phyloP scores from a whole-genome alignment of 2,797 vertebrate species.

The Cuniculus paca region DNA sequence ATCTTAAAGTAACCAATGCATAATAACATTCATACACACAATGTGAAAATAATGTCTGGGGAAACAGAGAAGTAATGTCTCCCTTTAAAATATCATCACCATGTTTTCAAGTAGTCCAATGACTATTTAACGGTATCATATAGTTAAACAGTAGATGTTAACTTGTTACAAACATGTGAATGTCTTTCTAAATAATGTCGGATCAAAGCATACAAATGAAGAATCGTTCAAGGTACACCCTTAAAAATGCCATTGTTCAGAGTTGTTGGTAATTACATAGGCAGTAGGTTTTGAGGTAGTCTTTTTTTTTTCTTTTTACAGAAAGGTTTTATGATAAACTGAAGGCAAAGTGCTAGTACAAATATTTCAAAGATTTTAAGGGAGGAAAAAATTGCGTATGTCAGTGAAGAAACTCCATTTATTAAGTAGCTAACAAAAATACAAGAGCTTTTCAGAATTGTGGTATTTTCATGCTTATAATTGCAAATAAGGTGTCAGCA shows the following conservation, averaged over 20 bases:
- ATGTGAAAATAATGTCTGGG: neutral
- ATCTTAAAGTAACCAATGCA: neutral
- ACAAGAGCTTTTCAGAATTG: conserved; percentile 60
- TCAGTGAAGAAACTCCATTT: conserved; percentile 56
- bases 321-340: conserved; percentile 47
- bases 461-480: conserved; percentile 71
- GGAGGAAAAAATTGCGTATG: neutral
- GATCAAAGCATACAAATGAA: conserved; percentile 9
- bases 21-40: neutral
- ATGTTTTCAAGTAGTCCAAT: conserved; percentile 12
- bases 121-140: neutral
- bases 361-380: conserved; percentile 70
- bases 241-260: conserved; percentile 40
- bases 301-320: neutral
- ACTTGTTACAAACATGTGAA: conserved; percentile 20
- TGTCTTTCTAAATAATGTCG: conserved; percentile 17
- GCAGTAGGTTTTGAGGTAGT: neutral
- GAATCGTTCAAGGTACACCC: neutral
- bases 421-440: conserved; percentile 74
- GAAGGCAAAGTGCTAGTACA: conserved; percentile 52
- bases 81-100: conserved; percentile 2
- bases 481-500: conserved; percentile 68
- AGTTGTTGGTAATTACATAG: conserved; percentile 22
- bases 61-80: neutral
- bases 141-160: conserved; percentile 39